These are phyloP conservation scores for Phodopus roborovskii DNA, from an alignment of 2,113 vertebrate genomes.

Conservation along the genomic window DNA sequence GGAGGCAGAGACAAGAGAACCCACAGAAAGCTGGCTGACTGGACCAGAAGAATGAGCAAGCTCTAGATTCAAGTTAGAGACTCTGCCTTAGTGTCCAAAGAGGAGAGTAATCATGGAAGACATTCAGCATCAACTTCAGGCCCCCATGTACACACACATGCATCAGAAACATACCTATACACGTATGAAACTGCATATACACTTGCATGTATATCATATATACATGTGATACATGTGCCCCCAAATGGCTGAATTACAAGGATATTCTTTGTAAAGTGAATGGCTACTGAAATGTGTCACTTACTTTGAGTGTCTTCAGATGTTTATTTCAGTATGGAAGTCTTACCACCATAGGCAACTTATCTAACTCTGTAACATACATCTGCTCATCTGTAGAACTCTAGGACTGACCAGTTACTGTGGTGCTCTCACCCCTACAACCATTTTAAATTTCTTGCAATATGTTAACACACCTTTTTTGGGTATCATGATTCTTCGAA, in stretches of 20 bases:
- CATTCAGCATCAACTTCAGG: not conserved
- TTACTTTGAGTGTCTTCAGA: not conserved
- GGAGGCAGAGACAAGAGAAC: not conserved
- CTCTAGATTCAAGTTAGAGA: not conserved
- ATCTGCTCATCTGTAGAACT: not conserved
- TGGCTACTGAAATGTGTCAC: not conserved
- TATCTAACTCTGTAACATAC: not conserved
- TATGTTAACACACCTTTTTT: not conserved
- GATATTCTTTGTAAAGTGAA: not conserved
- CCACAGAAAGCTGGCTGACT: not conserved
- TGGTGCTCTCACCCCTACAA: not conserved
- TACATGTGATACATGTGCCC: no score
- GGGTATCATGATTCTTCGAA: not conserved
- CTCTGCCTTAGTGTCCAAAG: not conserved
- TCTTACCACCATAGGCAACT: not conserved
- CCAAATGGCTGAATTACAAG: not conserved
- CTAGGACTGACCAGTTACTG: not conserved
- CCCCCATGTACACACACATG: not conserved
- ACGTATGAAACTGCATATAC: not conserved
- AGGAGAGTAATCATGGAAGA: not conserved
- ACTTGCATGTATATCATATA: not conserved
- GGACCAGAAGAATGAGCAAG: not conserved
- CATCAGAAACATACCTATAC: not conserved
- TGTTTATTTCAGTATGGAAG: not conserved
- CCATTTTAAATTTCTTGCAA: not conserved